A percentile compares a stretch with the other conserved stretches of the same genome.
Evolutionary conservation across 2,797 vertebrate genomes (phyloP).

Genomic region (Melanitta fusca): DNA sequence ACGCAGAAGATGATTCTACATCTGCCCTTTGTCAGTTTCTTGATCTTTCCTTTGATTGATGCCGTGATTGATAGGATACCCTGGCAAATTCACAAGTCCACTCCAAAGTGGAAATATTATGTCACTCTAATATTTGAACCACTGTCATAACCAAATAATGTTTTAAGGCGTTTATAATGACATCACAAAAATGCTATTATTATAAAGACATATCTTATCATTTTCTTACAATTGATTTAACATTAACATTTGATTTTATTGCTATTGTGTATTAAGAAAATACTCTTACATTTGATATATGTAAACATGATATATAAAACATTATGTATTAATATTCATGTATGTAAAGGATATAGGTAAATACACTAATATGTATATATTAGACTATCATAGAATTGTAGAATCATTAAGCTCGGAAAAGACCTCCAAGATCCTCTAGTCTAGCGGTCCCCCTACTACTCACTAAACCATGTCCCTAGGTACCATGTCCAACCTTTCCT

Average conservation of each 20-base stretch:
- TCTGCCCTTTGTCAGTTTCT: neutral
- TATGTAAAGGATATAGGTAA: neutral
- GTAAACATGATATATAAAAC: neutral
- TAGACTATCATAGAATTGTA: neutral
- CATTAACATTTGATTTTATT: neutral
- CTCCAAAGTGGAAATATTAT: neutral
- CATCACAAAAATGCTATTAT: neutral
- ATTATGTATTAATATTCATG: neutral
- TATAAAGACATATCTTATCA: neutral
- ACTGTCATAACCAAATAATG: neutral
- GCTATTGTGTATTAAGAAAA: neutral
- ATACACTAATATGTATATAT: neutral
- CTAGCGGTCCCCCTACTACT: too few relatives aligned
- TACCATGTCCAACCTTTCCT: too few relatives aligned
- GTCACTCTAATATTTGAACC: rapidly evolving
- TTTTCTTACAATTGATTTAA: neutral
- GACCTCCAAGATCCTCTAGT: too few relatives aligned
- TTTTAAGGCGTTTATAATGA: neutral
- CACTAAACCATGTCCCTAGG: too few relatives aligned
- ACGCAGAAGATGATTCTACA: neutral
- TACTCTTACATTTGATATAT: neutral
- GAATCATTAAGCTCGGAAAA: too few relatives aligned
- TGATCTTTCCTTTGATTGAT: neutral
- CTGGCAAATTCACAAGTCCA: slow-evolving; percentile 8
- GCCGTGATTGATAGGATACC: neutral